Evolutionary conservation across 2,797 vertebrate genomes (phyloP).

Genomic region (Hemitrygon akajei): DNA sequence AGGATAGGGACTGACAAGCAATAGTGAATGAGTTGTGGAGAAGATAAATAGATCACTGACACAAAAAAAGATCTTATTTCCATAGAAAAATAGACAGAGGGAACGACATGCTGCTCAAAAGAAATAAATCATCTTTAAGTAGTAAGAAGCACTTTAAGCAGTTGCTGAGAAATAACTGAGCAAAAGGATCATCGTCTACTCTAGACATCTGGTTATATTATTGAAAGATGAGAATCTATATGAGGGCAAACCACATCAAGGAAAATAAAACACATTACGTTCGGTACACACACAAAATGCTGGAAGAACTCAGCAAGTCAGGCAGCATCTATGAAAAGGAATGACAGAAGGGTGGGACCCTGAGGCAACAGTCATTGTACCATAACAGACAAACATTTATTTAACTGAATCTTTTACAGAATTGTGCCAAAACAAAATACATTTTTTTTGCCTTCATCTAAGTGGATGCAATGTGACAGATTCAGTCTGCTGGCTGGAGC

Average conservation of each 20-base stretch:
- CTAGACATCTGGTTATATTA: not conserved
- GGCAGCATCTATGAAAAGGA: no score
- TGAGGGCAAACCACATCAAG: not conserved
- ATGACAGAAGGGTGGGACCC: not conserved
- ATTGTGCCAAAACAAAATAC: no score
- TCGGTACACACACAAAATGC: not conserved
- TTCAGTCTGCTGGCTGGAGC: no score
- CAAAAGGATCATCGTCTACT: not conserved
- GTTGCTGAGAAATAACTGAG: not conserved
- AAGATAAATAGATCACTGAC: slow-evolving; percentile 10
- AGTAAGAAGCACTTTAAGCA: not conserved
- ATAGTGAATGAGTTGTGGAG: not conserved
- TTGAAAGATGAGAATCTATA: not conserved
- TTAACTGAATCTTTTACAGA: no score
- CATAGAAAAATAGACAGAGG: not conserved
- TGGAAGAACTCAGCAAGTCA: no score
- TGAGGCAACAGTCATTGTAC: not conserved
- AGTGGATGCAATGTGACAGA: no score
- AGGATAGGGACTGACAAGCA: not conserved
- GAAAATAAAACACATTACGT: not conserved
- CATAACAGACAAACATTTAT: not conserved
- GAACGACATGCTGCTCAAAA: not conserved
- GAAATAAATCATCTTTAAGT: slow-evolving; percentile 20
- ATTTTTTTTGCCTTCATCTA: no score
- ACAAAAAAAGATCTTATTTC: not conserved